Percentiles rank a stretch among this genome's conserved stretches.
Conservation (phyloP, 2,113 vertebrate genomes). For the Galemys pyrenaicus region DNA sequence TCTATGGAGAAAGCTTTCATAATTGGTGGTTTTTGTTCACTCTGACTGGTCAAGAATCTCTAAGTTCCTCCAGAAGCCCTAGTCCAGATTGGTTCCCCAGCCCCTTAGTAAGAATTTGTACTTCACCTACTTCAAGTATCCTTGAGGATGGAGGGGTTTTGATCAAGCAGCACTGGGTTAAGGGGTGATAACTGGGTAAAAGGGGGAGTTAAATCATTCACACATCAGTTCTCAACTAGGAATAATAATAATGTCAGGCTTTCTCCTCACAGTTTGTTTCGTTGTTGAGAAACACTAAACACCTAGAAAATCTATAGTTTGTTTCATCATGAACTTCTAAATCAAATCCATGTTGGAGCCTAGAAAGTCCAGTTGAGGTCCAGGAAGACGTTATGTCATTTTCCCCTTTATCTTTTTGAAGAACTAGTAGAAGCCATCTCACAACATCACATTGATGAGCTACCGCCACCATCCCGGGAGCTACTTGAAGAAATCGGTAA, state of each 20-base stretch:
- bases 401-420: conserved; percentile 62
- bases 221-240: background rate
- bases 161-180: background rate
- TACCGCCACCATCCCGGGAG: conserved; percentile 83
- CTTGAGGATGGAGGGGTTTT: background rate
- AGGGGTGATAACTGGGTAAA: background rate
- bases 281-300: background rate
- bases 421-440: conserved; percentile 65
- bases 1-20: background rate
- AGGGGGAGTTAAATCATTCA: background rate
- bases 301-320: conserved; percentile 6
- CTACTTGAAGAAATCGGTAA: conserved; percentile 85
- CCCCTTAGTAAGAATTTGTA: conserved; percentile 31
- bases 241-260: background rate
- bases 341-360: background rate
- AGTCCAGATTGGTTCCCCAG: background rate
- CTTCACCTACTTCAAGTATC: conserved; percentile 7
- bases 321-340: background rate
- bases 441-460: conserved; percentile 72
- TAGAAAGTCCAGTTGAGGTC: background rate
- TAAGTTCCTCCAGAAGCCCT: background rate
- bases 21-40: conserved; percentile 23
- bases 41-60: background rate
- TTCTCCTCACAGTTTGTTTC: background rate
- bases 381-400: conserved; percentile 29